These are phyloP conservation scores for Dicrurus megarhynchus DNA, from an alignment of 2,113 vertebrate species.

Conservation along the genomic window DNA sequence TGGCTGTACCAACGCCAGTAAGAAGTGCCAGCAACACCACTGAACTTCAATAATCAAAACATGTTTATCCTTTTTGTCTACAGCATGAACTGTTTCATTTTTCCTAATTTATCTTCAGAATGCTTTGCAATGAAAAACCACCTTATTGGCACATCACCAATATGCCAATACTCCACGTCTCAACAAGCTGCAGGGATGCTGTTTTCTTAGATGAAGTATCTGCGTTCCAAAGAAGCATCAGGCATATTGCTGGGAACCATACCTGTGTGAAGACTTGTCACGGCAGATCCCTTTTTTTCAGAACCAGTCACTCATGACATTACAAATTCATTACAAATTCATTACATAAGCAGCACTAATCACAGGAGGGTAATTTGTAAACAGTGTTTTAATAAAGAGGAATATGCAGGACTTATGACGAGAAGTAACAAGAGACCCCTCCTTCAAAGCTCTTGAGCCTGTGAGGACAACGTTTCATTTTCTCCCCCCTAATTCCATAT, in stretches of 20 bases:
- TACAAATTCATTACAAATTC: no score
- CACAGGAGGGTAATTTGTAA: background rate
- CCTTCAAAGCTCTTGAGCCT: background rate
- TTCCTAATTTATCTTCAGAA: background rate
- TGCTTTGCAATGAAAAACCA: background rate
- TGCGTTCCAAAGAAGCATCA: background rate
- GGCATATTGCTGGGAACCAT: background rate
- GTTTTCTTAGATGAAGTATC: background rate
- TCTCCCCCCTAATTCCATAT: background rate
- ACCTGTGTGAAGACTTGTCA: background rate
- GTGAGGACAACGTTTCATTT: background rate
- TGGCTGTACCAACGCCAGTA: background rate
- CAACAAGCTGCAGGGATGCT: background rate
- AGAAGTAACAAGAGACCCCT: background rate
- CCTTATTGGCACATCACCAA: background rate
- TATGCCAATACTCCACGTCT: background rate
- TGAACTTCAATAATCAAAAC: background rate
- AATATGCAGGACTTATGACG: background rate
- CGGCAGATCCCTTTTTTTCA: background rate
- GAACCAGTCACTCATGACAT: background rate
- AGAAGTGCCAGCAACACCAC: background rate
- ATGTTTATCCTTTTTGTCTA: background rate
- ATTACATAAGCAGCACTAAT: no score
- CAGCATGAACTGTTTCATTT: background rate
- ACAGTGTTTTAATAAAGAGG: constrained; percentile 11